Evolutionary conservation across 2,113 vertebrate species (phyloP), one percentile per base, ranked within the genome.

Genomic region (Tragulus kanchil): DNA sequence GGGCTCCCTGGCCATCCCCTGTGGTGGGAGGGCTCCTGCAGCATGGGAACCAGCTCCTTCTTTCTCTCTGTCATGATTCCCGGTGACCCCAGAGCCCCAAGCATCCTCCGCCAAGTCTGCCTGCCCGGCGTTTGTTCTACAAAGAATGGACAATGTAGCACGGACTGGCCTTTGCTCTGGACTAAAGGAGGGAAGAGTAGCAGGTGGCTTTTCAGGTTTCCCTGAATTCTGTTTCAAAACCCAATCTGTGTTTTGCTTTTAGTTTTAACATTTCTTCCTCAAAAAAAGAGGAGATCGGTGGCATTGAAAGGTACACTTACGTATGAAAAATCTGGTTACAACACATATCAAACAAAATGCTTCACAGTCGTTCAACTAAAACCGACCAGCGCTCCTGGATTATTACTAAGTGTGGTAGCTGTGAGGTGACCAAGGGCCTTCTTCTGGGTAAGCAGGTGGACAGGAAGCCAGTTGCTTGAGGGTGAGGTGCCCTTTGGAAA

Each of bases 71-170:
- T 56, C 36, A 5, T 26, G 50, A 12, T 67, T 85, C 85, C 67
- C 0, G 52, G 71, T 52, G 82, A 91, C 90, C 93, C 50, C 62
- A 1, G 26, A 28, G 64, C 50, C 6, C 83, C 11, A 3, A 5
- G 1, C 9, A 23, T 58, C 71, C 85, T 48, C 89, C 83, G 42
- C 11, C 26, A 25, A 77, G 97, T 85, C 69, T 73, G 62, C 62
- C 21, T 65, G 17, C 28, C 96, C 92, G 88, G 78, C 93, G 79
- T 94, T 98, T 85, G 8, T 96, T 98, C 98, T 82, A 28, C 77
- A 25, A 96, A 89, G 67, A 36, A 3, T 92, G 95, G 42, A 69
- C 6, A 69, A 88, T 83, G 88, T 6, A 94, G 94, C 16, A 69
- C 4, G 28, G 36, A 42, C 23, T 79, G 87, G 58, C 95, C 96